Conservation (phyloP, 2,888 invertebrate genomes). For the Scaptomyza parva region DNA sequence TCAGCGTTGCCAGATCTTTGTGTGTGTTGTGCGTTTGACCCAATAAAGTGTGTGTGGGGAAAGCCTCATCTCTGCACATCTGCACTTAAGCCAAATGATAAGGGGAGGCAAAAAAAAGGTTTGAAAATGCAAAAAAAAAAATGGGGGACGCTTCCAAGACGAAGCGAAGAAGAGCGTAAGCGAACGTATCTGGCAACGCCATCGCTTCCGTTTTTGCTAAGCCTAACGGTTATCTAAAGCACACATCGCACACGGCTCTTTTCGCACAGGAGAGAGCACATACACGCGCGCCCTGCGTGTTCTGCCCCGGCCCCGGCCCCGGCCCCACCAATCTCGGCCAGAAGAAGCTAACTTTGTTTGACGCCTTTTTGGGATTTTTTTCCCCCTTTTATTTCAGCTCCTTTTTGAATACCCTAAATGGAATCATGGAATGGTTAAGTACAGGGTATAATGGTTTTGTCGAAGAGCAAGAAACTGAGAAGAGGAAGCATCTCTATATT, state of each 20-base stretch:
- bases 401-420: no score
- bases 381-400: constrained; percentile 18
- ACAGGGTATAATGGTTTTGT: no score
- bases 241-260: constrained; percentile 52
- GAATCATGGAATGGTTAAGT: no score
- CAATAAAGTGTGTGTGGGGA: no score
- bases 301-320: no score
- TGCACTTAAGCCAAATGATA: constrained; percentile 32
- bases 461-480: no score
- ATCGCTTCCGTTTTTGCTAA: constrained; percentile 52
- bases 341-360: constrained; percentile 1
- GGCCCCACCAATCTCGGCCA: no score
- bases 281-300: constrained; percentile 21
- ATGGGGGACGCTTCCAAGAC: neutral
- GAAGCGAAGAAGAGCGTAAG: neutral
- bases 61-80: no score
- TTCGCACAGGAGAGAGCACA: constrained; percentile 15
- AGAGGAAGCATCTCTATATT: no score
- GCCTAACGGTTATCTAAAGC: constrained; percentile 49
- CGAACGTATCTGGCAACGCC: constrained; percentile 66
- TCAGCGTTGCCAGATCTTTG: constrained; percentile 45
- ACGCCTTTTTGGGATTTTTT: constrained; percentile 6
- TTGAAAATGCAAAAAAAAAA: constrained; percentile 20
- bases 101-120: constrained; percentile 6
- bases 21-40: neutral